Evolutionary conservation across 1,140 invertebrate genomes (phyloP).

Genomic region (Pissodes strobi): DNA sequence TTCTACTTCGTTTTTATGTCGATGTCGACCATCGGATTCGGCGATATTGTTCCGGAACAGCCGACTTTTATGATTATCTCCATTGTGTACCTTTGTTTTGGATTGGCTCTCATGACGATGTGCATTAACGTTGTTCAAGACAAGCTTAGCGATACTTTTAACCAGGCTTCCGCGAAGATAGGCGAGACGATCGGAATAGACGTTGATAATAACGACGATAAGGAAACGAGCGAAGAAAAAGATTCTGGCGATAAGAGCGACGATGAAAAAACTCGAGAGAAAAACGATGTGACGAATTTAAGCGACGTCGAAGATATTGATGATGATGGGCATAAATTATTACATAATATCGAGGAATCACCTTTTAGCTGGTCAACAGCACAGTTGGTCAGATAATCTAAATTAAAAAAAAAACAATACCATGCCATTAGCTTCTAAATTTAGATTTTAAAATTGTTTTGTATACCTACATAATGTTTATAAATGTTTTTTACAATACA

Average conservation of each 20-base stretch:
- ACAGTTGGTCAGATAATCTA: neutral
- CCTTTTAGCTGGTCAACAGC: conserved; percentile 11
- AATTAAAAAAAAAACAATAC: no score
- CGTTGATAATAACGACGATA: conserved; percentile 56
- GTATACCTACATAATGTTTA: no score
- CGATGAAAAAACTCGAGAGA: neutral
- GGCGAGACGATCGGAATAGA: conserved; percentile 81
- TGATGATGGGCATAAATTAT: neutral
- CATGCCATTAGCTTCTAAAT: no score
- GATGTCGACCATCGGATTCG: conserved; percentile 91
- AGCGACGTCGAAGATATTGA: neutral
- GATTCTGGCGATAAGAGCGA: neutral
- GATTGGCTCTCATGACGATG: conserved; percentile 92
- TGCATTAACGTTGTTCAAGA: conserved; percentile 96
- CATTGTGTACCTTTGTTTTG: conserved; percentile 93
- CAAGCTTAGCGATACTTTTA: conserved; percentile 81
- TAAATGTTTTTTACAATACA: no score
- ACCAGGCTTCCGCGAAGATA: conserved; percentile 81
- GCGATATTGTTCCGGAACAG: conserved; percentile 86
- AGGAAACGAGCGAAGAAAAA: neutral
- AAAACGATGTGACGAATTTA: neutral
- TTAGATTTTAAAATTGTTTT: no score
- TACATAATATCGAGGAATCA: conserved; percentile 15
- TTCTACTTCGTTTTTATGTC: conserved; percentile 96
- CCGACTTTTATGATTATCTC: conserved; percentile 91